Conservation (phyloP, 1,140 invertebrate genomes). For the Holotrichia oblita region DNA sequence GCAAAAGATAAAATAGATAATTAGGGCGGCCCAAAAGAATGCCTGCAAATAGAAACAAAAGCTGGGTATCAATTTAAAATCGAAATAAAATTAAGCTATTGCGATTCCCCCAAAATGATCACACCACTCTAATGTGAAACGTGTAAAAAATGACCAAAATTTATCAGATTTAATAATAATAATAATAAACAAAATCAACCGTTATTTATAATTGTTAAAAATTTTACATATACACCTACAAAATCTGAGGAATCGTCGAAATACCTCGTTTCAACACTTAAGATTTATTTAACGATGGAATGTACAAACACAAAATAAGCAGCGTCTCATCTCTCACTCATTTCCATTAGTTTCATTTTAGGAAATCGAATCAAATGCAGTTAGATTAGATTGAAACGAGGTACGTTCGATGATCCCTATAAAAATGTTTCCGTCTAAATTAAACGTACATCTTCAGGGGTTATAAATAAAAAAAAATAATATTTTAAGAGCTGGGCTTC, state of each 20-base stretch:
- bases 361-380: background rate
- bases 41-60: conserved; percentile 21
- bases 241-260: conserved; percentile 8
- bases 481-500: conserved; percentile 57
- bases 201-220: background rate
- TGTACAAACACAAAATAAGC: conserved; percentile 5
- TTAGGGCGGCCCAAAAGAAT: conserved; percentile 13
- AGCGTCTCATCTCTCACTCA: too few relatives aligned
- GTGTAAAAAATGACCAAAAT: background rate
- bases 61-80: background rate
- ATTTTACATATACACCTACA: background rate
- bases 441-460: background rate
- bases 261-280: background rate
- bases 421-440: background rate
- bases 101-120: background rate
- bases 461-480: background rate
- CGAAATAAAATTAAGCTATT: background rate
- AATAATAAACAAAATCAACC: conserved; percentile 33
- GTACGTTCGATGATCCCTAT: background rate
- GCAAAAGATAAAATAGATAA: conserved; percentile 23
- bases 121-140: background rate
- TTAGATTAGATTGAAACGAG: background rate
- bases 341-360: background rate
- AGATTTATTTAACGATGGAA: conserved; percentile 2
- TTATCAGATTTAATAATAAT: background rate